Base-by-base conservation (phyloP, 2,113 vertebrate species). In the Martes martes region DNA sequence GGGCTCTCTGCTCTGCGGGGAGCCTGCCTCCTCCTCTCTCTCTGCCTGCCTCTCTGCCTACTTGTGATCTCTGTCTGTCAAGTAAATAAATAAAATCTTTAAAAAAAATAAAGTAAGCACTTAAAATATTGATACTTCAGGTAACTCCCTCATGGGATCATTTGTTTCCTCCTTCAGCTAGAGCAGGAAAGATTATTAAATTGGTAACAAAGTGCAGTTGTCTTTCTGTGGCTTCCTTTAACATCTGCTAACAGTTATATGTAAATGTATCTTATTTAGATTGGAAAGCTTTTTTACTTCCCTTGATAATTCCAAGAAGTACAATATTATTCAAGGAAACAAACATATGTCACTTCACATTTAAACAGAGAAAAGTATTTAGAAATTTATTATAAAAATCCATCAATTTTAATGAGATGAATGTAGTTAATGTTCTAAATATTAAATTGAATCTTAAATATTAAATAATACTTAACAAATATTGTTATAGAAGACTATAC, bases 121-220 rank as follows among this genome's bases (percentile, higher is more conserved):
- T 95, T 92, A 9, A 61, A 39, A 31, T 76, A 65, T 59, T 86
- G 91, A 65, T 73, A 86, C 31, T 69, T 78, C 33, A 10, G 28
- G 52, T 52, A 86, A 83, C n/a, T 71, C 11, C 11, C 31, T 96
- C 59, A 59, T 31, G 42, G 16, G 9, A 47, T 82, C 36, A 52
- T 89, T 95, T 92, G 82, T 86, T 93, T 96, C 28, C 63, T 45
- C 33, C 13, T 97, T 94, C 96, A 97, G 90, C 96, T 97, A 86
- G 57, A 82, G 24, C 82, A 73, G 45, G 42, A 89, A 95, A 94
- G 57, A 55, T 74, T 89, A 16, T 69, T 82, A 95, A 95, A 94
- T 96, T 79, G 6, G 28, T 74, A 95, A 94, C 87, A 71, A 78
- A 89, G 13, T 79, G 15, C 57, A 94, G 50, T 94, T 96, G 80